A percentile compares a stretch with the other conserved stretches of the same genome.
Evolutionary conservation across 2,113 vertebrate genomes (phyloP).

Genomic region (Ursus arctos): DNA sequence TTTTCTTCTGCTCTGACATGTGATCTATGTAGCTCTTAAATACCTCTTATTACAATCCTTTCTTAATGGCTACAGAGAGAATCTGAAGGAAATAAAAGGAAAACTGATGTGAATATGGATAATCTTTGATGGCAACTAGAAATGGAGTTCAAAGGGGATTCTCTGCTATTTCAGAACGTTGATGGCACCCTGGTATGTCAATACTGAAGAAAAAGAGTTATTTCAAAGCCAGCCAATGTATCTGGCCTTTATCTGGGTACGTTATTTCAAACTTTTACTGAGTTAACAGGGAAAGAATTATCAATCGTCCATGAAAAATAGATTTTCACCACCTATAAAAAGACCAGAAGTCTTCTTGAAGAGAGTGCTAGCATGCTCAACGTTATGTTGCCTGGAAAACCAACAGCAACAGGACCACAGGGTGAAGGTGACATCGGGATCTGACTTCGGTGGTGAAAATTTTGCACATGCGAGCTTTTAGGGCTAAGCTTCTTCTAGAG

Average conservation of each 20-base stretch:
- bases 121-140: slow-evolving; percentile 49
- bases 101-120: background rate
- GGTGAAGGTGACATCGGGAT: background rate
- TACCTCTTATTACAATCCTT: slow-evolving; percentile 49
- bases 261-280: slow-evolving; percentile 65
- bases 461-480: background rate
- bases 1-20: slow-evolving; percentile 46
- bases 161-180: background rate
- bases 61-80: slow-evolving; percentile 51
- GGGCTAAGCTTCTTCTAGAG: background rate
- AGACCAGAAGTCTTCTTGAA: background rate
- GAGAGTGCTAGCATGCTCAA: background rate
- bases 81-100: slow-evolving; percentile 60
- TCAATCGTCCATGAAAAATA: background rate
- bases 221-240: slow-evolving; percentile 31
- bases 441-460: accelerated
- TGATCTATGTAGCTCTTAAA: slow-evolving; percentile 51
- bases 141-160: slow-evolving; percentile 49
- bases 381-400: background rate
- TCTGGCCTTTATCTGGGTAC: background rate
- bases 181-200: background rate
- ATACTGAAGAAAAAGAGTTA: background rate
- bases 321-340: background rate
- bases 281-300: slow-evolving; percentile 18
- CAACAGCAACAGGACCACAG: accelerated